Percentiles rank a stretch among this genome's conserved stretches.
Evolutionary conservation across 2,888 invertebrate genomes (phyloP).

Genomic region (Nasonovia ribisnigri): DNA sequence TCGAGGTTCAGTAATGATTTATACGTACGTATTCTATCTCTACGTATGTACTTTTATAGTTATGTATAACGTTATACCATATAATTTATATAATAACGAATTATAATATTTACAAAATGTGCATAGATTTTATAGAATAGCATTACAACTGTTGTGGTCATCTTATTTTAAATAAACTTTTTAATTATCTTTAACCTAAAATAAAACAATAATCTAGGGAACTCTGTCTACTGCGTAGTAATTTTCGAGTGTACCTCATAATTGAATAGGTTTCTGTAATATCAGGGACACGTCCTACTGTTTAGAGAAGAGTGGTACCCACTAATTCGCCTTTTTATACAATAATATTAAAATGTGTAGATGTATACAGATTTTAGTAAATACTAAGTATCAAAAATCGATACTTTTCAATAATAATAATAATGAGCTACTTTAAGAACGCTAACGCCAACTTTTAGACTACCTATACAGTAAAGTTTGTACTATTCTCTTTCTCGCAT

Average conservation of each 20-base stretch:
- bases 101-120: neutral
- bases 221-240: neutral
- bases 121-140: neutral
- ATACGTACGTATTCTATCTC: neutral
- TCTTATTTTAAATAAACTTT: neutral
- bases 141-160: neutral
- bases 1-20: neutral
- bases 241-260: neutral
- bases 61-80: neutral
- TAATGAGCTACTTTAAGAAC: neutral
- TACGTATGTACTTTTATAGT: neutral
- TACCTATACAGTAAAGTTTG: constrained; percentile 9
- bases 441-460: neutral
- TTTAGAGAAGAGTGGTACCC: no score
- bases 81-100: no score
- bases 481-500: neutral
- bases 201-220: neutral
- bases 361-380: neutral
- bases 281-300: no score
- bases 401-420: neutral
- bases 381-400: neutral
- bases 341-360: neutral
- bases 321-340: neutral
- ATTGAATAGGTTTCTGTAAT: neutral
- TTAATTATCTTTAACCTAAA: neutral